Evolutionary conservation across 2,113 vertebrate genomes (phyloP), one percentile per base, ranked within the genome.

Genomic region (Amblyornis subalaris): DNA sequence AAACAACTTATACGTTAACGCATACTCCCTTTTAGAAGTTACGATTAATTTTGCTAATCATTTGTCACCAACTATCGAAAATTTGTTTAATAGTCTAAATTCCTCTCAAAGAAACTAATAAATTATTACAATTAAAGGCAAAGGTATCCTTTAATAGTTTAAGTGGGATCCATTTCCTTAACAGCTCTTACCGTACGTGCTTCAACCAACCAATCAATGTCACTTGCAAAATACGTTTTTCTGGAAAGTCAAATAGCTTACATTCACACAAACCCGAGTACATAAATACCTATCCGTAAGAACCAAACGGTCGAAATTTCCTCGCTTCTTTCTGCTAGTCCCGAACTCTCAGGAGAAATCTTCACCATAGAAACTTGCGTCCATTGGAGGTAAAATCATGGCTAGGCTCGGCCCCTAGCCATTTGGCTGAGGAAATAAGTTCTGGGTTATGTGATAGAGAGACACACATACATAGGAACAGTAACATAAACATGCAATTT

Each of bases 281-380:
- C 99, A 99, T 99, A 99, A 99, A 99, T 99, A 99, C 99, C 99
- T 99, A 99, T 99, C 99, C 99, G 99, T 97, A 99, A 99, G 99
- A 99, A 99, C 99, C 99, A 99, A 99, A 99, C 98, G 99, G 99
- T 98, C 96, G 99, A 98, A 98, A 99, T 99, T 99, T 99, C 99
- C 99, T 99, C 98, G 98, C 98, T 98, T 99, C 98, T 98, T 98
- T 99, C 98, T 98, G 99, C 98, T 99, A 99, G 98, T 98, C 98
- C 97, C 97, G 99, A 99, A 98, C 98, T 98, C 99, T 99, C 99
- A 98, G 98, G 97, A 98, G 98, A 98, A 97, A 98, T 99, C 99
- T 99, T 99, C 99, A 98, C 96, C 99, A 97, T 98, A 98, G 98
- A 99, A 98, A 99, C 98, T 98, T 98, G 99, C 98, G 97, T 98